Conservation (phyloP, 2,888 invertebrate genomes). For the Diaprepes abbreviatus region DNA sequence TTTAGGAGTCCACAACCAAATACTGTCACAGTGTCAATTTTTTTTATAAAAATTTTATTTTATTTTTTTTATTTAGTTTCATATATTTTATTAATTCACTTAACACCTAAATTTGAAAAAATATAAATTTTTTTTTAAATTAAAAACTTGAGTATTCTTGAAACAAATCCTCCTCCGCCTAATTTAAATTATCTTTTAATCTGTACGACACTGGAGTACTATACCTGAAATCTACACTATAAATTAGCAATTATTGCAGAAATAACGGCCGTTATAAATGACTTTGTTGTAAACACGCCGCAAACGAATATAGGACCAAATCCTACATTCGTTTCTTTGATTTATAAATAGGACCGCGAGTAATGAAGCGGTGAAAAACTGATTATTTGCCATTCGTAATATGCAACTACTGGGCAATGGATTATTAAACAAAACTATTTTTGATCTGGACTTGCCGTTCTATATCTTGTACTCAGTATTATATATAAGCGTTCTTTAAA, state of each 20-base stretch:
- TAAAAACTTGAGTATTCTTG: too few relatives aligned
- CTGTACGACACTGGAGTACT: too few relatives aligned
- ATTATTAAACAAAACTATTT: conserved; percentile 41
- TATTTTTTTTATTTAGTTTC: too few relatives aligned
- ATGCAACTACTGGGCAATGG: conserved; percentile 32
- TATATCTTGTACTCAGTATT: background rate
- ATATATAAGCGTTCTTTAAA: background rate
- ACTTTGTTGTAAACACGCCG: background rate
- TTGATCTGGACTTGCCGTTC: conserved; percentile 5
- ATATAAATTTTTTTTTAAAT: too few relatives aligned
- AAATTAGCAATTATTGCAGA: background rate
- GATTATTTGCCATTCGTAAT: conserved; percentile 37
- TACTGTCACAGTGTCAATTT: too few relatives aligned
- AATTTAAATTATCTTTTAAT: too few relatives aligned
- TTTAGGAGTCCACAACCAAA: too few relatives aligned
- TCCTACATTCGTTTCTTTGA: conserved; percentile 18
- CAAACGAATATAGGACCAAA: background rate
- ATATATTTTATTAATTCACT: too few relatives aligned
- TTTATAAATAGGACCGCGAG: conserved; percentile 18
- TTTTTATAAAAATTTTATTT: too few relatives aligned
- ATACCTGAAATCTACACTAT: background rate
- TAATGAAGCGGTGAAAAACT: conserved; percentile 33
- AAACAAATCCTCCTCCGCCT: too few relatives aligned
- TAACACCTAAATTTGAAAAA: too few relatives aligned
- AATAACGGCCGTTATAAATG: background rate